Base-by-base conservation (phyloP, 2,888 invertebrate genomes). In the Tribolium freemani region DNA sequence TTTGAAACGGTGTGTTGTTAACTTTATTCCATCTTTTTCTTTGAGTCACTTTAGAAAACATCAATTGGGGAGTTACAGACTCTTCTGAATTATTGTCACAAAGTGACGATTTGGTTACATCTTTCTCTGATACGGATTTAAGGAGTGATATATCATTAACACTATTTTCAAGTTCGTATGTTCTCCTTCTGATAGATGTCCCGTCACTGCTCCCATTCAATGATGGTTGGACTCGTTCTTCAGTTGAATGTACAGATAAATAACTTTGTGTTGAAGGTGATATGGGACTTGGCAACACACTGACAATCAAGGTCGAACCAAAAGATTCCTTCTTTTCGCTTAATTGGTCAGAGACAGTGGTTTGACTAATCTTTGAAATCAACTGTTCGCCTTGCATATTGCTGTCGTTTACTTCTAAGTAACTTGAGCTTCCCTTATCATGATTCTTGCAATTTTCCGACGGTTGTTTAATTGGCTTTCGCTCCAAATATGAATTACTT, bases 91-190 rank as follows among this genome's bases (percentile, higher is more conserved):
- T 8, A 26, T 26, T 3, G 48, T 48, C 13, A 50, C 16, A 0
- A 48, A 8, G 11, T 4, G 48, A n/a, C 11, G 13, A 48, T 8
- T 31, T 60, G 16, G 20, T 26, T 3, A 5, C 13, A 16, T 11
- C 57, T 3, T 1, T n/a, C 46, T 31, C 31, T 6, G 57, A 38
- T 5, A 16, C 3, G n/a, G 68, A 56, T 56, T 63, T 54, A 2
- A 56, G 31, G 1, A 56, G 16, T 9, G 67, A 67, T 54, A 67
- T 5, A 2, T 67, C 50, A 53, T 26, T 54, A 30, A 54, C 13
- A 21, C 61, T 71, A 4, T 46, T 10, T 13, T 72, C 54, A 10
- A 72, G 45, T 13, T 72, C 72, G 16, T 68, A 72, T 0, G 72
- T 72, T 46, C 69, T 51, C 13, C 72, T 3, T 30, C 54, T 64